Evolutionary conservation across 2,797 vertebrate genomes (phyloP).

Genomic region (Eospalax fontanierii): DNA sequence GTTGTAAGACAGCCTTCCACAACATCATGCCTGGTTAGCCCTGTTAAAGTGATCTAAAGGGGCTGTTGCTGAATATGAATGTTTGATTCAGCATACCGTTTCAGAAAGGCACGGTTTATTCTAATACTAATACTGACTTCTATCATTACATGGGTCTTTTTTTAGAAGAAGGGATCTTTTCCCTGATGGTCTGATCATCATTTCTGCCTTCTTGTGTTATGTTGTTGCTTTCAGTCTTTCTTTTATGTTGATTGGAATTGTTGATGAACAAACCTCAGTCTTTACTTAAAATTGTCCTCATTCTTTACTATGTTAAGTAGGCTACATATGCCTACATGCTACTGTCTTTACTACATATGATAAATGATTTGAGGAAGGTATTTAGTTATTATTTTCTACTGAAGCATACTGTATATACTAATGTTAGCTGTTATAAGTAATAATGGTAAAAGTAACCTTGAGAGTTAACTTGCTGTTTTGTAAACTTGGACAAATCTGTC

Average conservation of each 20-base stretch:
- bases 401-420: background rate
- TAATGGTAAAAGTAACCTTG: conserved; percentile 17
- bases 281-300: background rate
- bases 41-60: background rate
- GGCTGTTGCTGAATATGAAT: background rate
- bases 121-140: background rate
- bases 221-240: background rate
- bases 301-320: background rate
- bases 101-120: background rate
- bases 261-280: background rate
- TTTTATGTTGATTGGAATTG: background rate
- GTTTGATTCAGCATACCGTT: background rate
- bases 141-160: background rate
- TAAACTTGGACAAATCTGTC: conserved; percentile 41
- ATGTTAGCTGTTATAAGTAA: conserved; percentile 41
- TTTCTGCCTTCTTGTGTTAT: background rate
- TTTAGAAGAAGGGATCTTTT: background rate
- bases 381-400: conserved; percentile 48
- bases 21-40: background rate
- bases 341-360: background rate
- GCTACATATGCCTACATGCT: conserved; percentile 5
- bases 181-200: background rate
- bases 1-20: no score
- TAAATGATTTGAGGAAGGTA: conserved; percentile 30
- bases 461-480: conserved; percentile 55